Evolutionary conservation across 2,797 vertebrate genomes (phyloP), one percentile per base, ranked within the genome.

Genomic region (Sandelia bainsii): DNA sequence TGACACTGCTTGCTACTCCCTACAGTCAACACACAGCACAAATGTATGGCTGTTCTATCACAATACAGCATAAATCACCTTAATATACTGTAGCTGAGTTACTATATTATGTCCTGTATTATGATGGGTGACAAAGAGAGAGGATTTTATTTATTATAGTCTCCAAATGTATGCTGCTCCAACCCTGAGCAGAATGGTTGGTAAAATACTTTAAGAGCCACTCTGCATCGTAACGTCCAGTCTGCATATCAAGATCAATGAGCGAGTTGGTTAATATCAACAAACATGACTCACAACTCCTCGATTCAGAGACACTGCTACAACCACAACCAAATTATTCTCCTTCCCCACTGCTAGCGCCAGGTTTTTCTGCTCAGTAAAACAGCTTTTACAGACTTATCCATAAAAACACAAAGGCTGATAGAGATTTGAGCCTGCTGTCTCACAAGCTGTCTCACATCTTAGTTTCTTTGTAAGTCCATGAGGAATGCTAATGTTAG

Each of bases 281-380:
- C 75, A 77, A 77, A 85, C 66, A 77, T 88, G 84, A 90, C 69
- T 89, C 83, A 81, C 58, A 67, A 27, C 51, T 48, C 51, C 64
- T 75, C 1, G 14, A 64, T 69, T 80, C 42, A 77, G 62, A 84
- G 67, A 68, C 69, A 72, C 68, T 14, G 78, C 48, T 69, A 59
- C 40, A 23, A 69, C 60, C 48, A 61, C 40, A 79, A 80, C 68
- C 8, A 51, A 71, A 86, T 73, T 53, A 20, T 51, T 67, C 57
- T 75, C 58, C 23, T 22, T 70, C 48, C 44, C 22, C 4, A 10
- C 32, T 22, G 44, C 70, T 25, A 40, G 27, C 1, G 42, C 70
- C 62, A 62, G 62, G 32, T 40, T 57, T 62, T 42, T 60, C 58
- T 11, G 40, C 27, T 74, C 23, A 37, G 53, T 64, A 40, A 45